These are phyloP conservation scores for Dynastes tityus DNA, from an alignment of 2,888 invertebrate genomes.

Conservation along the genomic window DNA sequence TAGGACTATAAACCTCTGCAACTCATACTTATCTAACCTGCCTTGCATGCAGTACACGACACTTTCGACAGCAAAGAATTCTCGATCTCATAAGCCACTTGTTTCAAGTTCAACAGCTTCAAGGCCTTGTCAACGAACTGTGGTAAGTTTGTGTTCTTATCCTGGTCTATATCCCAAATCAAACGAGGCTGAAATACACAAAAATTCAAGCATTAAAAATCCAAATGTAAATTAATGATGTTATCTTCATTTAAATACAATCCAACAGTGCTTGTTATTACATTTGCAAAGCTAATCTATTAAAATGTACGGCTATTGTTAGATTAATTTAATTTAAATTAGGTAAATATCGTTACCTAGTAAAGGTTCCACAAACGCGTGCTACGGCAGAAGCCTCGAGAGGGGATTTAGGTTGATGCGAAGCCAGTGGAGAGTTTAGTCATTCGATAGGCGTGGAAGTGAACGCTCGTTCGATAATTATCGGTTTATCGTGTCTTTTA, in stretches of 20 bases:
- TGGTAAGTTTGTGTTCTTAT: conserved; percentile 82
- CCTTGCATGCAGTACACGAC: conserved; percentile 92
- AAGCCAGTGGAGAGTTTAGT: too few species aligned
- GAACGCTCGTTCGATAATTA: too few species aligned
- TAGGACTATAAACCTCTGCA: not conserved
- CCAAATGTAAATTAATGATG: not conserved
- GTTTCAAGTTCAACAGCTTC: conserved; percentile 86
- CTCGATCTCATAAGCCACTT: conserved; percentile 90
- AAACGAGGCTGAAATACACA: conserved; percentile 71
- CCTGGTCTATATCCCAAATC: conserved; percentile 82
- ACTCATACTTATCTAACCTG: conserved; percentile 70
- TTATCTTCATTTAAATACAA: too few species aligned
- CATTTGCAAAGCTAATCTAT: too few species aligned
- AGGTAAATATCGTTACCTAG: not conserved
- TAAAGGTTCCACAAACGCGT: too few species aligned
- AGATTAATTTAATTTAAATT: not conserved
- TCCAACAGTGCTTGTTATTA: too few species aligned
- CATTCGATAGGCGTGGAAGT: too few species aligned
- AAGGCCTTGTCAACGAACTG: conserved; percentile 88
- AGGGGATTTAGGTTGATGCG: too few species aligned
- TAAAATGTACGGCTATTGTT: not conserved
- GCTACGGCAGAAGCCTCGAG: too few species aligned
- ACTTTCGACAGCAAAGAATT: conserved; percentile 94
- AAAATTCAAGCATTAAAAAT: conserved; percentile 34
- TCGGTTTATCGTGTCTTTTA: too few species aligned